Evolutionary conservation across 2,113 vertebrate species (phyloP), one percentile per base, ranked within the genome.

Genomic region (Anolis carolinensis): DNA sequence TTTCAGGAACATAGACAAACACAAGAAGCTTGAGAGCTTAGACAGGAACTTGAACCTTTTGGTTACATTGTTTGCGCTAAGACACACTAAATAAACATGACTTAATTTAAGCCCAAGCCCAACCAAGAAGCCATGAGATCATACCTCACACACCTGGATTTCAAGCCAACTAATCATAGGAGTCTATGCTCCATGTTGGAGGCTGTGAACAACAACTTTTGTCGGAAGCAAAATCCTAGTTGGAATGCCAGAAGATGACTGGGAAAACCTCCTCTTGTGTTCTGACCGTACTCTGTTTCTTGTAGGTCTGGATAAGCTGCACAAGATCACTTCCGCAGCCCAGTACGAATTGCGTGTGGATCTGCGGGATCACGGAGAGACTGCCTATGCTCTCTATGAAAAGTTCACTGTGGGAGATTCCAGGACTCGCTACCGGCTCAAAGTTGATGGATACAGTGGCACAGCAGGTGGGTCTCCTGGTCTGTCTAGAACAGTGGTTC

Each of bases 341-440:
- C 98, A 97, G 88, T 99, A 99, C 0, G 98, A 99, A 94, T 95
- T 99, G 88, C 96, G 99, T 0, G 98, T 99, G 59, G 99, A 99
- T 90, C 96, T 99, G 83, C 92, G 88, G 70, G 99, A 99, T 87
- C 97, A 95, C 1, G 98, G 95, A 4, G 97, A 98, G 87, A 91
- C 95, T 0, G 98, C 97, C 21, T 98, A 96, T 0, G 99, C 99
- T 0, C 97, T 98, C 86, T 99, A 99, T 0, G 97, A 99, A 72
- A 97, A 91, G 92, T 99, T 99, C 94, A 97, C 95, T 0, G 95
- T 99, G 34, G 97, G 97, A 0, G 98, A 99, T 0, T 93, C 96
- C 13, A 98, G 97, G 76, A 97, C 93, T 34, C 97, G 98, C n/a
- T 99, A 98, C 95, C 97, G 96, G 85, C 95, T 99, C 1, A 97